Evolutionary conservation across 2,113 vertebrate genomes (phyloP), one percentile per base, ranked within the genome.

Genomic region (Neodontobutis hainanensis): DNA sequence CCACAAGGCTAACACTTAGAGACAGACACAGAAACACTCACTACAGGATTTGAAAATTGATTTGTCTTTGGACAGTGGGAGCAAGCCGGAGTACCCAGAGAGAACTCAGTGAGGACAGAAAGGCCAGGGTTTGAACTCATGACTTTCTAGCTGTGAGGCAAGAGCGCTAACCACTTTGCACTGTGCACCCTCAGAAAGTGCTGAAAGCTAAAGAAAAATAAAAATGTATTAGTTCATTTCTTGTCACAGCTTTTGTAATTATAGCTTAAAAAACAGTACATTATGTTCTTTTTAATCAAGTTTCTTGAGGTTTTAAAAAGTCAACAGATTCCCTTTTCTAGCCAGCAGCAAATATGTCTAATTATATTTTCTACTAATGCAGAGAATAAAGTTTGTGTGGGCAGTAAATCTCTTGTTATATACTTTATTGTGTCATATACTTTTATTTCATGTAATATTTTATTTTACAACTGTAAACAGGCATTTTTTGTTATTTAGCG

Each of bases 221-320:
- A 3, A 27, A 27, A 11, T 27, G 49, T 4, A 11, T 19, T 10
- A 8, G 27, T 11, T 52, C 27, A 34, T 14, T 55, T 38, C 34
- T 55, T 55, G 52, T 36, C 52, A 55, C 52, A 36, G 34, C 15
- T 53, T n/a, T 27, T 27, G 19, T 27, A 55, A 55, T 36, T 55
- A 55, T 38, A 14, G 16, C 15, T 48, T 27, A 48, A 5, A 59
- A 65, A 32, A 52, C 1, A 16, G 52, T 36, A 36, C 52, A 55
- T 55, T n/a, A 38, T 38, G 34, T 36, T 12, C 52, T 36, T 36
- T 15, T 38, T 7, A 55, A 34, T 46, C 44, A 46, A 46, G 1
- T 55, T 34, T 36, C 52, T 55, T 55, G 7, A 15, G 1, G 5
- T 34, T 34, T 19, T 53, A 1, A 11, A 11, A 46, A 5, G 5